Base-by-base conservation (phyloP, 2,888 invertebrate species). In the Sturmia bella region DNA sequence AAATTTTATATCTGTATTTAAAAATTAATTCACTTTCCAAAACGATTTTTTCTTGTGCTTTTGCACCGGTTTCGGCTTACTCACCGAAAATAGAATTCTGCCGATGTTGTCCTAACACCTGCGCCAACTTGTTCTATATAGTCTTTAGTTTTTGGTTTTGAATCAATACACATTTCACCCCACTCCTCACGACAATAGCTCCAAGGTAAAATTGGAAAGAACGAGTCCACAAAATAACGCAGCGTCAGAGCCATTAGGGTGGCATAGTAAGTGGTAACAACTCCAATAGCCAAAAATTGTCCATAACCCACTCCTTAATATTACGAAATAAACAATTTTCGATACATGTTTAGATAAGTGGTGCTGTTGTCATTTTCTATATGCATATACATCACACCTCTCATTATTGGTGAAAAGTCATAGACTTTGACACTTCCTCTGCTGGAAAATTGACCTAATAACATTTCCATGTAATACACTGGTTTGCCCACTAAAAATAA, bases 381-480 rank as follows among this genome's bases (percentile, higher is more conserved):
- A 32, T 1, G n/a, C n/a, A n/a, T n/a, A n/a, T n/a, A n/a, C n/a
- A n/a, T n/a, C n/a, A n/a, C n/a, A 94, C 95, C 95, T 92, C 93
- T 93, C 87, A 95, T 92, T 0, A 94, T 92, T 15, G 95, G 95
- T 3, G 92, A 92, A 85, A 94, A 91, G 80, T 94, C 95, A 80
- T 90, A 92, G 27, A 94, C 93, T 85, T 93, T 94, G 5, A 94
- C 93, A 76, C 94, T 93, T 17, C 95, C 95, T 76, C 93, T 92
- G 82, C 94, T 94, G 21, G 93, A 93, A 87, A 95, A 95, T 88
- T 96, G 95, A 0, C 95, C 95, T 48, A 95, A 88, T 6, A 94
- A 89, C 91, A 94, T 93, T 90, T 96, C 95, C 91, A 96, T 90
- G 85, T 94, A 95, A 86, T 95, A 95, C 72, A 95, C 91, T 0